These are phyloP conservation scores for Coturnix japonica DNA, from an alignment of 2,113 vertebrate genomes.

Conservation along the genomic window DNA sequence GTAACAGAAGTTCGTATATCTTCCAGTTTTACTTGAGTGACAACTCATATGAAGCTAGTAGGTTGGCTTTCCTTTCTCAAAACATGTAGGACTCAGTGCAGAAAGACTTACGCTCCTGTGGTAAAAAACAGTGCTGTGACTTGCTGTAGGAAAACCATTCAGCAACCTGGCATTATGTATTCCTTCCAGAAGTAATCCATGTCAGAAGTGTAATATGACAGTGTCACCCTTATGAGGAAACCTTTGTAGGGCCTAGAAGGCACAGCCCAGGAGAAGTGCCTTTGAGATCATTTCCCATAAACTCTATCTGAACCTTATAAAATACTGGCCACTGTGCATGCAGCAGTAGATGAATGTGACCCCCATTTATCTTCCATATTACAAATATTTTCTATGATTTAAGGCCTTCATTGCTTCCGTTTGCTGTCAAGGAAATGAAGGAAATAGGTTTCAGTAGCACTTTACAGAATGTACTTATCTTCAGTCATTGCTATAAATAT, in stretches of 20 bases:
- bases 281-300: conserved; percentile 69
- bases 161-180: neutral
- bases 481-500: conserved; percentile 73
- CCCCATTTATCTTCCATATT: conserved; percentile 76
- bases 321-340: conserved; percentile 63
- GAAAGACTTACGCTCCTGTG: neutral
- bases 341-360: conserved; percentile 64
- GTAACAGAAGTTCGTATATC: neutral
- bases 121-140: neutral
- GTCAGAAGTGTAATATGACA: neutral
- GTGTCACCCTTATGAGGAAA: neutral
- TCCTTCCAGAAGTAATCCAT: neutral
- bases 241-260: neutral
- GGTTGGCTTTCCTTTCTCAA: neutral
- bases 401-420: conserved; percentile 76
- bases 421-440: conserved; percentile 80
- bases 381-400: conserved; percentile 79
- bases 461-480: conserved; percentile 76
- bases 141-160: neutral
- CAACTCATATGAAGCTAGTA: neutral
- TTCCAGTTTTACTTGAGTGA: neutral
- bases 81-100: fast-evolving
- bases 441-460: conserved; percentile 80
- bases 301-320: conserved; percentile 78
- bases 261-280: conserved; percentile 26